phyloP scores from a whole-genome alignment of 2,113 vertebrate species.

The Megaleporinus macrocephalus region DNA sequence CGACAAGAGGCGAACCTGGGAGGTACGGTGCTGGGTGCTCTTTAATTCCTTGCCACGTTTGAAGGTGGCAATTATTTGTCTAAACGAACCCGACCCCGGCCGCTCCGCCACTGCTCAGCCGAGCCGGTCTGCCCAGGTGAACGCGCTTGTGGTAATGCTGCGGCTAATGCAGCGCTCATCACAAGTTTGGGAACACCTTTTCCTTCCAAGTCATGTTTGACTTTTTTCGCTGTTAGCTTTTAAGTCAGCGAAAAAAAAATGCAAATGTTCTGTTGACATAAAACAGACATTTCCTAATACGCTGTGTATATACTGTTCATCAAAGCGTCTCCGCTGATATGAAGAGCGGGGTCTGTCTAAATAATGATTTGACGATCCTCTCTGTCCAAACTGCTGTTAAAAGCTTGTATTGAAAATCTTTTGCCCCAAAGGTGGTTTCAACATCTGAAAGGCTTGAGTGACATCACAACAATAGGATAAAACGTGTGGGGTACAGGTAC shows the following conservation, averaged over 20 bases:
- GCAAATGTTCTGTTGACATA: too few relatives aligned
- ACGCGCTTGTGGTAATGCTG: neutral
- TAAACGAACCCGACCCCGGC: neutral
- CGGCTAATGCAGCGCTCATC: neutral
- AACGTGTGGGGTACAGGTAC: neutral
- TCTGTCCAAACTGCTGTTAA: neutral
- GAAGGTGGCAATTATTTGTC: slow-evolving; percentile 40
- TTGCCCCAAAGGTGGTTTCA: neutral
- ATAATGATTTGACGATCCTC: too few relatives aligned
- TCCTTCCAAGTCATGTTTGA: too few relatives aligned
- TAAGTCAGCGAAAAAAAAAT: too few relatives aligned
- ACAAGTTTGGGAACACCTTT: neutral
- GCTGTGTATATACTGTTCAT: too few relatives aligned
- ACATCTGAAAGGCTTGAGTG: neutral
- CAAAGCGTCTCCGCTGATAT: too few relatives aligned
- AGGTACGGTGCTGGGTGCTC: slow-evolving; percentile 16
- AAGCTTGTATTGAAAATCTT: neutral
- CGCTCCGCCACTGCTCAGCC: neutral
- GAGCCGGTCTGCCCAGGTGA: neutral
- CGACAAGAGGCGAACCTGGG: slow-evolving; percentile 41
- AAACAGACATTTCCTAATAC: too few relatives aligned
- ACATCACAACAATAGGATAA: neutral
- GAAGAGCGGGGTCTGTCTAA: too few relatives aligned
- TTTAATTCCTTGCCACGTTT: slow-evolving; percentile 39
- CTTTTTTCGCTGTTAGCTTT: too few relatives aligned